Percentiles rank a stretch among this genome's conserved stretches.
Evolutionary conservation across 2,113 vertebrate genomes (phyloP).

Genomic region (Stigmatopora nigra): DNA sequence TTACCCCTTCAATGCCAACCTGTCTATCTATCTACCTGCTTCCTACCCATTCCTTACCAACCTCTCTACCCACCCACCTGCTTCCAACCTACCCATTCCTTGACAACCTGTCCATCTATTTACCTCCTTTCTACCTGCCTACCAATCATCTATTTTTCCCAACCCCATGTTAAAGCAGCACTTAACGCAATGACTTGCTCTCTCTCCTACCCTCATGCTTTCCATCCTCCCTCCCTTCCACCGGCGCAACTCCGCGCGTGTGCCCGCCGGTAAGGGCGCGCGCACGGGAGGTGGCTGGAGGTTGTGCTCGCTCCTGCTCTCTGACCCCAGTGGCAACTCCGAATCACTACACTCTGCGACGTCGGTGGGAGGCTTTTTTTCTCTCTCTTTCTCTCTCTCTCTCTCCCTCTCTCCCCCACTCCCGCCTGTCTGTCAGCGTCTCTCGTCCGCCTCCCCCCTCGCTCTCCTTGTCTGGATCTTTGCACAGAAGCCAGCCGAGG

Average conservation of each 20-base stretch:
- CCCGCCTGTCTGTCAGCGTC: constrained; percentile 48
- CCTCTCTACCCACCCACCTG: not conserved
- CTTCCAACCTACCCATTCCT: not conserved
- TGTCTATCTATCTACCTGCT: not conserved
- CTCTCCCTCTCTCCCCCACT: constrained; percentile 7
- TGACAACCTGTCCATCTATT: not conserved
- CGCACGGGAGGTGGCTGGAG: constrained; percentile 62
- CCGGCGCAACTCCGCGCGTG: constrained; percentile 29
- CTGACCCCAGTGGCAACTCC: constrained; percentile 89
- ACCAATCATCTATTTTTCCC: not conserved
- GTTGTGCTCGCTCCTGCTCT: constrained; percentile 76
- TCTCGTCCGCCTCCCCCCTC: constrained; percentile 37
- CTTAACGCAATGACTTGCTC: constrained; percentile 24
- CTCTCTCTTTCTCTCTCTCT: constrained; percentile 19
- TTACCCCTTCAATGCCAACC: rapidly evolving
- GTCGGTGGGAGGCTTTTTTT: constrained; percentile 51
- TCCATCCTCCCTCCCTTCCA: not conserved
- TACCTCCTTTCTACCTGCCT: not conserved
- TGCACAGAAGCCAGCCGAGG: constrained; percentile 69
- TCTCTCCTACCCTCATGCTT: constrained; percentile 4
- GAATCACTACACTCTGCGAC: constrained; percentile 77
- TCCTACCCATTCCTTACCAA: not conserved
- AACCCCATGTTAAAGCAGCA: constrained; percentile 37
- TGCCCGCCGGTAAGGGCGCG: constrained; percentile 44
- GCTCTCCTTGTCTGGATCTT: constrained; percentile 57